Conservation (phyloP, 2,797 vertebrate genomes). For the Microcaecilia unicolor region DNA sequence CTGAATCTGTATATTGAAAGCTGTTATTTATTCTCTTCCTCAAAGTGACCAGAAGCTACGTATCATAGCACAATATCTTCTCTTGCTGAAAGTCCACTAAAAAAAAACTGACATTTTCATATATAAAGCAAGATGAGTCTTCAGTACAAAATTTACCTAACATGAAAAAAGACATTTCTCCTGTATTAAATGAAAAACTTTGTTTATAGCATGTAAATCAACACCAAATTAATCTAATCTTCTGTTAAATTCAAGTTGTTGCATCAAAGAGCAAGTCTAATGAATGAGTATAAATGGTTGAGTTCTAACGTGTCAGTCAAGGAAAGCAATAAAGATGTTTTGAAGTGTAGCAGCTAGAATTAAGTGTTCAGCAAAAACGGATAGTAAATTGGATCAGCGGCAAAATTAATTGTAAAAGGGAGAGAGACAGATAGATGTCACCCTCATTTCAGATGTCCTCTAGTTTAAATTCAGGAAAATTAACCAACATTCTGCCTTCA, state of each 20-base stretch:
- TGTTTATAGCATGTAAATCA: slow-evolving; percentile 5
- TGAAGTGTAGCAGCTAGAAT: slow-evolving; percentile 10
- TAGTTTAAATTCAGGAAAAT: slow-evolving; percentile 7
- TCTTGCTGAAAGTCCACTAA: no score
- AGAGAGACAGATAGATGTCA: slow-evolving; percentile 4
- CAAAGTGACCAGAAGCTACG: no score
- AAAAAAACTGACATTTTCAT: no score
- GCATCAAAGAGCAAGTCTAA: slow-evolving; percentile 14
- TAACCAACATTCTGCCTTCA: slow-evolving; percentile 18
- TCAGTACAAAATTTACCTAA: no score
- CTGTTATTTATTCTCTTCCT: no score
- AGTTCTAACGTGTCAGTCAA: slow-evolving; percentile 16
- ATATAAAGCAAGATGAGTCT: no score
- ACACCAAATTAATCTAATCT: slow-evolving; percentile 1
- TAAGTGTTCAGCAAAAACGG: slow-evolving; percentile 19
- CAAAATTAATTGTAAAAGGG: slow-evolving; percentile 11
- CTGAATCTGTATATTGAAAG: no score
- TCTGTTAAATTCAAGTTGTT: slow-evolving; percentile 1
- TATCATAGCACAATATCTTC: no score
- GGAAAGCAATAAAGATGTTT: slow-evolving; percentile 11
- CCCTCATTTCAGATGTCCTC: slow-evolving; percentile 23
- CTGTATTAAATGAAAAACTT: no score
- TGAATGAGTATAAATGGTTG: slow-evolving; percentile 6
- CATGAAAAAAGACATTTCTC: no score
- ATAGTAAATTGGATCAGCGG: slow-evolving; percentile 4